Conservation (phyloP, 2,797 vertebrate genomes). For the Pterois miles region DNA sequence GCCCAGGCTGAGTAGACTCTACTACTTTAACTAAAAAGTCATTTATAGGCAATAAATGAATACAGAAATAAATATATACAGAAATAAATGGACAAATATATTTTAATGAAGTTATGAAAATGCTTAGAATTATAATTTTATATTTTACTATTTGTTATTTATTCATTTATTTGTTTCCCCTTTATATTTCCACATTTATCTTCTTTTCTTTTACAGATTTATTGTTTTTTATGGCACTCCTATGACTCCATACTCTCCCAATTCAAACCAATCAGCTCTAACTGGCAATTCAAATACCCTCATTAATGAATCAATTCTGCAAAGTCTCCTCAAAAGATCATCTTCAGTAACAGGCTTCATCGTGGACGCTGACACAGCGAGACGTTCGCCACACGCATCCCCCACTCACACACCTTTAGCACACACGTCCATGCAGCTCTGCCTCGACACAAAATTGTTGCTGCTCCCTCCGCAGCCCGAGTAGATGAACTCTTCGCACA, state of each 20-base stretch:
- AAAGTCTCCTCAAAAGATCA: background rate
- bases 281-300: background rate
- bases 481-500: slow-evolving; percentile 89
- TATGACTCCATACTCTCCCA: background rate
- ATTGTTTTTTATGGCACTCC: too few species aligned
- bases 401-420: slow-evolving; percentile 79
- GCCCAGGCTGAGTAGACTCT: too few species aligned
- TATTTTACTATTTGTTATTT: too few species aligned
- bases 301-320: background rate
- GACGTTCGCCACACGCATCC: background rate
- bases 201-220: too few species aligned
- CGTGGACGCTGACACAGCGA: background rate
- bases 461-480: slow-evolving; percentile 92
- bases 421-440: slow-evolving; percentile 86
- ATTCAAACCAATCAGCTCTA: background rate
- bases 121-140: too few species aligned
- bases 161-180: too few species aligned
- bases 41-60: too few species aligned
- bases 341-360: background rate
- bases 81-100: too few species aligned
- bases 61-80: too few species aligned
- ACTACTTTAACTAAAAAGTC: too few species aligned
- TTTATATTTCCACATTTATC: too few species aligned
- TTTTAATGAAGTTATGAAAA: too few species aligned
- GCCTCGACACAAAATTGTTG: slow-evolving; percentile 90